Evolutionary conservation across 2,113 vertebrate species (phyloP).

Genomic region (Oncorhynchus tshawytscha): DNA sequence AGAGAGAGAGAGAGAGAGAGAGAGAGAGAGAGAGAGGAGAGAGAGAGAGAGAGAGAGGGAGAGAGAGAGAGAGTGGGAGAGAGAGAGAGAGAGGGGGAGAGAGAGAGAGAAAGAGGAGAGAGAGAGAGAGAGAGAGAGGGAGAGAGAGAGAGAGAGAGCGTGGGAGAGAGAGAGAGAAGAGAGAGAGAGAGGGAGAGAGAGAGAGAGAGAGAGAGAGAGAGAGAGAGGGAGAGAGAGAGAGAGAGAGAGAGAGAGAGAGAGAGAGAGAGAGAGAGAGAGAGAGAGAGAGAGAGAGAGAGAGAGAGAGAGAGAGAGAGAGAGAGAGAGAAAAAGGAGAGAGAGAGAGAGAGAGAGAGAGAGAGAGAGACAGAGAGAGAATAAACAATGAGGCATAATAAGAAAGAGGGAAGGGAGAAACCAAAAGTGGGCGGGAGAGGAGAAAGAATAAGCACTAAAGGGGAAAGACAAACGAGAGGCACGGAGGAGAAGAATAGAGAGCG

Average conservation of each 20-base stretch:
- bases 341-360: background rate
- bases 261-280: background rate
- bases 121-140: background rate
- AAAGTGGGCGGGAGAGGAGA: background rate
- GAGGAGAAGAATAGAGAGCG: background rate
- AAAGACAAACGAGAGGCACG: background rate
- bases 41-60: background rate
- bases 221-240: background rate
- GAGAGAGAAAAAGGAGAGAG: background rate
- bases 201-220: background rate
- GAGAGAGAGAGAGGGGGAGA: background rate
- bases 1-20: slow-evolving; percentile 1
- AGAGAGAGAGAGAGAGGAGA: background rate
- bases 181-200: background rate
- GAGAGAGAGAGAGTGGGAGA: background rate
- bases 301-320: background rate
- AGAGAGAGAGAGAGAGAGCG: background rate
- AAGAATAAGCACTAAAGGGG: background rate
- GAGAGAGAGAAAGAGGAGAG: too few relatives aligned
- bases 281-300: background rate
- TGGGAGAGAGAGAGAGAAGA: background rate
- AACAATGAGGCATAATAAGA: slow-evolving; percentile 2
- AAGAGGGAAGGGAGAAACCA: background rate
- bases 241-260: background rate
- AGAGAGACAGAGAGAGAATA: background rate